Conservation (phyloP, 2,797 vertebrate genomes). For the Mareca penelope region DNA sequence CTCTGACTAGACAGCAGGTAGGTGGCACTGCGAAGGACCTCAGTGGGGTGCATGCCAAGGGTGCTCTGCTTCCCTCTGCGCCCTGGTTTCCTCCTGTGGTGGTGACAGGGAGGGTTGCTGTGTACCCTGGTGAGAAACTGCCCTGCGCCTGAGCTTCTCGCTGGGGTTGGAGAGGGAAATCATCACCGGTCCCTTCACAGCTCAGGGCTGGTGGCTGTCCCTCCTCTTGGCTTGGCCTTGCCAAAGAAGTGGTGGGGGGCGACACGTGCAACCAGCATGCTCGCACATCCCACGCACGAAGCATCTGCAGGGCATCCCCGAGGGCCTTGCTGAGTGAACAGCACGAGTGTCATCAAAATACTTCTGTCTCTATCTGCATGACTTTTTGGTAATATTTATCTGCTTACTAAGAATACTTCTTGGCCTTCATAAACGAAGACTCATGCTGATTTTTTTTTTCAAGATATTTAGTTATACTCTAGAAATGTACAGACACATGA, state of each 20-base stretch:
- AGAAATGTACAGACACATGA: not conserved
- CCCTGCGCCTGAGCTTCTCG: rapidly evolving
- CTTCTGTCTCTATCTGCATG: not conserved
- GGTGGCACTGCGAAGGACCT: not conserved
- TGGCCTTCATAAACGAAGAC: not conserved
- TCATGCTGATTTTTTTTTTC: not conserved
- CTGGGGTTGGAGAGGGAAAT: not conserved
- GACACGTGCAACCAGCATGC: not conserved
- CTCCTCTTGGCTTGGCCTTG: not conserved
- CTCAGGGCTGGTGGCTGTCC: not conserved
- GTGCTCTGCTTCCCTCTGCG: not conserved
- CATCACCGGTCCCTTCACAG: rapidly evolving
- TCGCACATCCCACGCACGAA: rapidly evolving
- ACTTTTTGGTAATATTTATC: not conserved
- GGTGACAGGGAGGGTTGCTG: not conserved
- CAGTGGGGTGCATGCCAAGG: not conserved
- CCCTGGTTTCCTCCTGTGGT: rapidly evolving
- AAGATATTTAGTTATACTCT: not conserved
- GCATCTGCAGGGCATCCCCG: not conserved
- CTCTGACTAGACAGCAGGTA: not conserved
- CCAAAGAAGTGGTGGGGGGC: not conserved
- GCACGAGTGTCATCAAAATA: not conserved
- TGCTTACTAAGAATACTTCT: not conserved
- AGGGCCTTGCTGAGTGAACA: not conserved
- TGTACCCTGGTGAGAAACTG: not conserved